Evolutionary conservation across 2,888 invertebrate genomes (phyloP).

Genomic region (Drosophila neotestacea): DNA sequence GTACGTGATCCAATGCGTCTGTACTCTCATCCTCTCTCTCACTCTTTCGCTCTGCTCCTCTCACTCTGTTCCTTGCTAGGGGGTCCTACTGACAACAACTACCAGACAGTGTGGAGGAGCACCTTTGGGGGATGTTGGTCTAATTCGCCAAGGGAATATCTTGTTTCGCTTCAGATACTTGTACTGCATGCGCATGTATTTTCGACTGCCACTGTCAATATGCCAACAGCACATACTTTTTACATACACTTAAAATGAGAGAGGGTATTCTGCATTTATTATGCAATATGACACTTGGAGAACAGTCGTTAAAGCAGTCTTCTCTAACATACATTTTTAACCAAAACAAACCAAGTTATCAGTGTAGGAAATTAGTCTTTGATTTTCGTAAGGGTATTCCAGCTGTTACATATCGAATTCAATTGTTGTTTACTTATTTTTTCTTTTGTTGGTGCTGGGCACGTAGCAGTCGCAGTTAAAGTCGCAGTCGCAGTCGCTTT

Average conservation of each 20-base stretch:
- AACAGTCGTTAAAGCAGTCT: neutral
- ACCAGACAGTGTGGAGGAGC: slow-evolving; percentile 9
- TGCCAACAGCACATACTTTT: slow-evolving; percentile 31
- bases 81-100: slow-evolving; percentile 3
- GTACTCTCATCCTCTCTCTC: too few species aligned
- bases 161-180: slow-evolving; percentile 52
- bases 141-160: slow-evolving; percentile 64
- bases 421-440: slow-evolving; percentile 27
- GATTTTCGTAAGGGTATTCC: slow-evolving; percentile 9
- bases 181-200: slow-evolving; percentile 53
- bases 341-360: neutral
- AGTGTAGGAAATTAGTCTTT: neutral
- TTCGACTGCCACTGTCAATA: slow-evolving; percentile 65
- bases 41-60: neutral
- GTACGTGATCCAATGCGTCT: slow-evolving; percentile 30
- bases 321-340: neutral
- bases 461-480: slow-evolving; percentile 35
- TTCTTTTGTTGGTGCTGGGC: slow-evolving; percentile 31
- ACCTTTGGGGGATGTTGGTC: slow-evolving; percentile 15
- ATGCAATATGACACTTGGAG: neutral
- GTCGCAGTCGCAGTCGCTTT: slow-evolving; percentile 22
- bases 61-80: neutral
- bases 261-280: neutral
- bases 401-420: slow-evolving; percentile 11
- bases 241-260: slow-evolving; percentile 5